A percentile compares a stretch with the other conserved stretches of the same genome.
phyloP scores from a whole-genome alignment of 2,113 vertebrate species.

The Cairina moschata region DNA sequence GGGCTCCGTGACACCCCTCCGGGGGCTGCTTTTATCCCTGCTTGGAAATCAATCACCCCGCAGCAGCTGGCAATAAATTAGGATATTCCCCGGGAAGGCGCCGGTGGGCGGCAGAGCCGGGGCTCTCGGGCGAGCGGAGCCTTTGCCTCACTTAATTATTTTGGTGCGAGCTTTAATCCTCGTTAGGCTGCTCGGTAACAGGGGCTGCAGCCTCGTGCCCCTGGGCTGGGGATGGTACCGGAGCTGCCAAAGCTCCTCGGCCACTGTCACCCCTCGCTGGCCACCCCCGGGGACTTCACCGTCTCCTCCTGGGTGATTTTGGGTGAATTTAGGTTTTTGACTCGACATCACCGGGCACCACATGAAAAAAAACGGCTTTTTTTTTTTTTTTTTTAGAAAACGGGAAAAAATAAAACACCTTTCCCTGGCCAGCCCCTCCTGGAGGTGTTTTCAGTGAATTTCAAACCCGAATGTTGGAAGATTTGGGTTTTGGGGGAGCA shows the following conservation, averaged over 20 bases:
- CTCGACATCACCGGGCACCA: too few species aligned
- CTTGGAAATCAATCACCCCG: not conserved
- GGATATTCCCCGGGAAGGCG: not conserved
- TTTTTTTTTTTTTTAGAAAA: not conserved
- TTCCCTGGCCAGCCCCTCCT: not conserved
- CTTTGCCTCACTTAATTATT: not conserved
- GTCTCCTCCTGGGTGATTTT: not conserved
- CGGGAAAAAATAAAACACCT: not conserved
- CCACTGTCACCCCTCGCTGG: not conserved
- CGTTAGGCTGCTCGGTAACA: not conserved
- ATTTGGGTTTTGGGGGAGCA: not conserved
- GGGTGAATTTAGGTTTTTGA: not conserved
- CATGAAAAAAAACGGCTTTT: fast-evolving
- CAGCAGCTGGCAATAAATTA: not conserved
- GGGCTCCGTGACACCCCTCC: not conserved
- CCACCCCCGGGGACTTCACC: not conserved
- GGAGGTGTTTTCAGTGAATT: not conserved
- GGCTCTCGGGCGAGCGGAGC: not conserved
- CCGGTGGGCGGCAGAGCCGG: not conserved
- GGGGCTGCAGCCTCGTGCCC: not conserved
- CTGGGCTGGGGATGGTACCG: not conserved
- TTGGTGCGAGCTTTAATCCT: not conserved
- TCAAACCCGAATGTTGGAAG: fast-evolving
- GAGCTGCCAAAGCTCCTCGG: not conserved
- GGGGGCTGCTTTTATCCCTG: not conserved